phyloP scores from a whole-genome alignment of 2,888 invertebrate species.

The Drosophila falleni region DNA sequence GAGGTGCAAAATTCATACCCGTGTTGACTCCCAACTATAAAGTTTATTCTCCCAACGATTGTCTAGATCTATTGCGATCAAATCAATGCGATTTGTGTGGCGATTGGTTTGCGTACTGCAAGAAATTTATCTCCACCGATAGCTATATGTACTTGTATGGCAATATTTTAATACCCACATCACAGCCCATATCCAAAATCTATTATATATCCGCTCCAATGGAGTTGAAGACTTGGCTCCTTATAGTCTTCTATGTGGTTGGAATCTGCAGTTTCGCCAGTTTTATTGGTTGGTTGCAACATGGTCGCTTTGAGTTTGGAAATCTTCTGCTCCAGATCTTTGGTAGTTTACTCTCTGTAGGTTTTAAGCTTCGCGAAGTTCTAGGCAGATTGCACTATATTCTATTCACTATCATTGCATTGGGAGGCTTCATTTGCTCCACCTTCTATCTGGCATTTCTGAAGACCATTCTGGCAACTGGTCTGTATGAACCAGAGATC shows the following conservation, averaged over 20 bases:
- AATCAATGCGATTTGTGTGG: conserved; percentile 52
- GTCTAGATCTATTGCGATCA: conserved; percentile 14
- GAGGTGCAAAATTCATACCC: conserved; percentile 45
- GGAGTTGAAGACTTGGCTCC: conserved; percentile 41
- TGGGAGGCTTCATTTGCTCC: conserved; percentile 52
- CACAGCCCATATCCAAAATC: conserved; percentile 44
- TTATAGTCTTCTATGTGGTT: conserved; percentile 38
- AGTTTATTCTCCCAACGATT: conserved; percentile 47
- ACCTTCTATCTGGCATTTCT: conserved; percentile 62
- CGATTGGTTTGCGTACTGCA: conserved; percentile 41
- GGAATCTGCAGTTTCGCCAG: conserved; percentile 41
- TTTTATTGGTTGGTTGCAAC: conserved; percentile 50
- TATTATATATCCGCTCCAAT: conserved; percentile 58
- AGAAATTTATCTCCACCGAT: conserved; percentile 34
- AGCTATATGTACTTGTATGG: conserved; percentile 53
- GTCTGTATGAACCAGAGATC: conserved; percentile 60
- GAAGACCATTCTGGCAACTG: conserved; percentile 57
- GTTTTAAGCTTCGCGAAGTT: conserved; percentile 42
- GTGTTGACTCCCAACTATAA: conserved; percentile 27
- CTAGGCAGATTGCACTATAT: conserved; percentile 46
- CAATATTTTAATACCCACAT: conserved; percentile 52
- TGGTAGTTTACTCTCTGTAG: conserved; percentile 44
- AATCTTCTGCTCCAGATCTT: conserved; percentile 41
- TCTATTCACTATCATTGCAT: conserved; percentile 44
- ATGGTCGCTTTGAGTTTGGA: conserved; percentile 24